Conservation (phyloP, 2,888 invertebrate genomes). For the Pteria penguin region DNA sequence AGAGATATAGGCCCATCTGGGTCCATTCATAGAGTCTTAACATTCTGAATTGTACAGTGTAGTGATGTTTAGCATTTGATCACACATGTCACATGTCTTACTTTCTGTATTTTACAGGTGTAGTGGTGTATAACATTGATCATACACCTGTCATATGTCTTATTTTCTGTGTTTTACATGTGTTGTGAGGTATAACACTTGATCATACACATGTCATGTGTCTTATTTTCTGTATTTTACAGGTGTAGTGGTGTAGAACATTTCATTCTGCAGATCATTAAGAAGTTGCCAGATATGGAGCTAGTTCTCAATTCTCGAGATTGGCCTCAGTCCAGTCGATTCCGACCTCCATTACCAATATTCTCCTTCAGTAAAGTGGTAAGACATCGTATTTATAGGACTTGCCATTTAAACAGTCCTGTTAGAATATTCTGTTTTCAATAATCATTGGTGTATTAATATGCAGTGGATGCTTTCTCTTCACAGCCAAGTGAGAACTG, state of each 20-base stretch:
- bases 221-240: slow-evolving; percentile 4
- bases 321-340: slow-evolving; percentile 91
- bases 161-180: too few relatives aligned
- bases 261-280: slow-evolving; percentile 87
- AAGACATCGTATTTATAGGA: too few relatives aligned
- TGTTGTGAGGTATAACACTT: too few relatives aligned
- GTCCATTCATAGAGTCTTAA: too few relatives aligned
- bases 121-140: slow-evolving; percentile 93
- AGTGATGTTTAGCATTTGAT: too few relatives aligned
- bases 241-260: slow-evolving; percentile 94
- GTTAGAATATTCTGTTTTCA: too few relatives aligned
- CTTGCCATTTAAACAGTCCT: too few relatives aligned
- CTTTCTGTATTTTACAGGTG: slow-evolving; percentile 83
- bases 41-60: too few relatives aligned
- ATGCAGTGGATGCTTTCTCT: slow-evolving; percentile 11
- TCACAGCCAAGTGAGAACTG: slow-evolving; percentile 86
- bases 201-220: too few relatives aligned
- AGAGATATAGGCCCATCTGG: too few relatives aligned
- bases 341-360: slow-evolving; percentile 86
- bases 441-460: not conserved
- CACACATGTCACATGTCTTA: too few relatives aligned
- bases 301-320: slow-evolving; percentile 93
- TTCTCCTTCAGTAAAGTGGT: slow-evolving; percentile 96
- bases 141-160: too few relatives aligned
- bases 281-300: slow-evolving; percentile 90